These are phyloP conservation scores for Nemotelus pantherinus DNA, from an alignment of 2,888 invertebrate species.

Conservation along the genomic window DNA sequence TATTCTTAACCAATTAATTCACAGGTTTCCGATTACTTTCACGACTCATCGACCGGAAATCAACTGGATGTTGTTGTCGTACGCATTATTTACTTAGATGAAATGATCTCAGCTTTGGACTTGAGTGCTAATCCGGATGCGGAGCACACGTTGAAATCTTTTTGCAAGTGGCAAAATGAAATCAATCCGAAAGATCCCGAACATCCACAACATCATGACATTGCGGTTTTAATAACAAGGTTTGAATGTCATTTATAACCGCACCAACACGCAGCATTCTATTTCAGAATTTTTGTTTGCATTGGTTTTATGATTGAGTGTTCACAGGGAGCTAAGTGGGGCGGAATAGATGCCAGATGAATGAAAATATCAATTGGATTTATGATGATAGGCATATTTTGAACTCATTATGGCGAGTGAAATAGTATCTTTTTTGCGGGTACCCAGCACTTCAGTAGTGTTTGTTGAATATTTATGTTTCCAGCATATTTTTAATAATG, in stretches of 20 bases:
- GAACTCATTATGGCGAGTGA: too few relatives aligned
- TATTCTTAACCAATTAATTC: not conserved
- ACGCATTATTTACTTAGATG: slow-evolving; percentile 68
- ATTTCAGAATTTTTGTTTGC: too few relatives aligned
- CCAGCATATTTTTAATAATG: too few relatives aligned
- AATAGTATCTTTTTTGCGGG: too few relatives aligned
- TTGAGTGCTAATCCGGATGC: slow-evolving; percentile 66
- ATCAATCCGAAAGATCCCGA: slow-evolving; percentile 68
- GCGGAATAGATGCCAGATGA: too few relatives aligned
- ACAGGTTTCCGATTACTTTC: slow-evolving; percentile 64
- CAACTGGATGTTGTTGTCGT: slow-evolving; percentile 70
- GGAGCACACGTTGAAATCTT: slow-evolving; percentile 70
- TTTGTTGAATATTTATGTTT: too few relatives aligned
- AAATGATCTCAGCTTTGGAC: slow-evolving; percentile 67
- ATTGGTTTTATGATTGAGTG: too few relatives aligned
- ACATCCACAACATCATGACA: slow-evolving; percentile 72
- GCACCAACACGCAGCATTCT: too few relatives aligned
- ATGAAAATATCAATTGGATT: too few relatives aligned
- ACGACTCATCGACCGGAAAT: slow-evolving; percentile 67
- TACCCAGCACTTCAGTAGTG: too few relatives aligned
- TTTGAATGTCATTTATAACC: slow-evolving; percentile 53
- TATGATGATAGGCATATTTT: too few relatives aligned
- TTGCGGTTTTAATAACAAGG: slow-evolving; percentile 71
- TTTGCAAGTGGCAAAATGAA: slow-evolving; percentile 72
- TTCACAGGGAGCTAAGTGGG: too few relatives aligned